These are phyloP conservation scores for Triplophysa yarkandensis DNA, from an alignment of 2,797 vertebrate genomes.

Conservation along the genomic window DNA sequence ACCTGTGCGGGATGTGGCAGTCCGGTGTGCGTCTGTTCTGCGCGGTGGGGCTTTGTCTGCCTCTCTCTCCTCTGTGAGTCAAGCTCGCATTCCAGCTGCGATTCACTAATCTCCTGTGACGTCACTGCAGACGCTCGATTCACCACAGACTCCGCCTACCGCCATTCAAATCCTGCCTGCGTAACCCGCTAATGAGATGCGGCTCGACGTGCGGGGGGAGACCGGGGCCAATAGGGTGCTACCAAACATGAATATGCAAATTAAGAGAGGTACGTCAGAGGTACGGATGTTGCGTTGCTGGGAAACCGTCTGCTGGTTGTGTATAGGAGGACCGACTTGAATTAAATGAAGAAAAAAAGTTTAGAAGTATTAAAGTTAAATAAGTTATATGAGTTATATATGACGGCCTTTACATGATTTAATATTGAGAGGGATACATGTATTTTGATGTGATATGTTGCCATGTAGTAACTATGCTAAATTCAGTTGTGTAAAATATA, in stretches of 20 bases:
- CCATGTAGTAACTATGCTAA: too few species aligned
- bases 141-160: constrained; percentile 57
- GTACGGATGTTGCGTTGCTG: constrained; percentile 46
- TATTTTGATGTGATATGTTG: too few species aligned
- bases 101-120: constrained; percentile 59
- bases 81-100: constrained; percentile 61
- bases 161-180: constrained; percentile 50
- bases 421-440: too few species aligned
- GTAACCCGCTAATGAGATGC: constrained; percentile 57
- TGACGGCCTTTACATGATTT: too few species aligned
- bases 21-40: constrained; percentile 49
- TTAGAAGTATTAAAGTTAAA: too few species aligned
- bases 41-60: constrained; percentile 46
- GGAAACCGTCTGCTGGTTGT: constrained; percentile 34
- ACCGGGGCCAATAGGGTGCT: constrained; percentile 49
- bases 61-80: constrained; percentile 57
- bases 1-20: constrained; percentile 55
- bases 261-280: constrained; percentile 49
- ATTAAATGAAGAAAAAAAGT: too few species aligned
- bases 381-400: too few species aligned
- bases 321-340: neutral
- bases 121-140: constrained; percentile 53
- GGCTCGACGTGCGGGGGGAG: constrained; percentile 40
- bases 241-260: constrained; percentile 38
- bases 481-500: too few species aligned